Conservation (phyloP, 2,888 invertebrate genomes). For the Latrodectus hesperus region DNA sequence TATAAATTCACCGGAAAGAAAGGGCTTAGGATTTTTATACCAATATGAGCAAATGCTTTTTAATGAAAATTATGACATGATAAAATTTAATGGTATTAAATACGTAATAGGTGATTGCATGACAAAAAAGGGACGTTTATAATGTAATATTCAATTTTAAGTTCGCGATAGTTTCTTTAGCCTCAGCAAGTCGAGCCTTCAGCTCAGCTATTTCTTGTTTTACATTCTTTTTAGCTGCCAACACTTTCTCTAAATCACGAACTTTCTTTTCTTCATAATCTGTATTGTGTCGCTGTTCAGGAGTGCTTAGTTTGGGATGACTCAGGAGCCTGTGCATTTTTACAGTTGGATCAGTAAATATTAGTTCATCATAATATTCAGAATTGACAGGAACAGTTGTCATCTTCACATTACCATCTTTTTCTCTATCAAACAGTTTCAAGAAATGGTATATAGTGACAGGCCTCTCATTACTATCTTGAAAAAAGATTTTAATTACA, state of each 20-base stretch:
- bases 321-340: constrained; percentile 91
- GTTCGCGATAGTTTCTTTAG: constrained; percentile 78
- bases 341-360: constrained; percentile 77
- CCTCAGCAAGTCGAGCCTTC: constrained; percentile 93
- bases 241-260: constrained; percentile 39
- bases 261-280: constrained; percentile 82
- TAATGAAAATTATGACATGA: too few species aligned
- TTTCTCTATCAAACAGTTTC: constrained; percentile 90
- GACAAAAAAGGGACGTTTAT: neutral
- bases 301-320: constrained; percentile 82
- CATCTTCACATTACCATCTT: constrained; percentile 70
- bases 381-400: constrained; percentile 83
- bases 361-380: constrained; percentile 95
- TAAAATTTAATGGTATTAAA: too few species aligned
- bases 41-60: too few species aligned
- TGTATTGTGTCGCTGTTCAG: constrained; percentile 88
- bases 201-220: constrained; percentile 97
- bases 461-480: constrained; percentile 96
- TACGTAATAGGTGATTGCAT: neutral
- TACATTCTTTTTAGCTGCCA: constrained; percentile 74
- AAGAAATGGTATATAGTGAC: constrained; percentile 95
- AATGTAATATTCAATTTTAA: constrained; percentile 31
- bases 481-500: constrained; percentile 96
- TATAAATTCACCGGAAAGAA: too few species aligned
- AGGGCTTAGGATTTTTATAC: too few species aligned